phyloP scores from a whole-genome alignment of 2,888 invertebrate species.

The Heliconius ismenius region DNA sequence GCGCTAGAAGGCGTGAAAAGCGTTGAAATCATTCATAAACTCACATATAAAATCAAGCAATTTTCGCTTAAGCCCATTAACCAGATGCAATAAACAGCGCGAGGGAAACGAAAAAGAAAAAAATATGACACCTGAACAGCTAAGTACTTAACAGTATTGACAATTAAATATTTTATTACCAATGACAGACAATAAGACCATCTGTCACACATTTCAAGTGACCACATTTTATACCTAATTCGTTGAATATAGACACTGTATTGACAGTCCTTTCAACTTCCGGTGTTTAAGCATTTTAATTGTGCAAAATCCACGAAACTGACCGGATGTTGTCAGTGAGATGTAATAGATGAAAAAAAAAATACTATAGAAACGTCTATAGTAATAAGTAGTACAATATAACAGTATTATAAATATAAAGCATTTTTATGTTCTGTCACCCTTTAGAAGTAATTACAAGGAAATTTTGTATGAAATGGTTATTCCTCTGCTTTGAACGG shows the following conservation, averaged over 20 bases:
- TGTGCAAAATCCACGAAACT: constrained; percentile 55
- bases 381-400: constrained; percentile 7
- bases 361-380: not conserved
- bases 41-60: no score
- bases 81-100: not conserved
- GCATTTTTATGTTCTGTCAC: constrained; percentile 13
- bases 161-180: constrained; percentile 14
- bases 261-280: constrained; percentile 49
- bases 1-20: no score
- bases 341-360: not conserved
- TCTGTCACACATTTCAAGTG: constrained; percentile 24
- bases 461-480: not conserved
- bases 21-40: no score
- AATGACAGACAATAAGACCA: constrained; percentile 26
- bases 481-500: not conserved
- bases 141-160: constrained; percentile 17
- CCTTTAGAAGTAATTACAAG: constrained; percentile 16
- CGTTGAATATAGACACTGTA: constrained; percentile 33
- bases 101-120: not conserved
- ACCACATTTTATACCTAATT: constrained; percentile 41
- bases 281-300: constrained; percentile 48
- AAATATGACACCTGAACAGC: constrained; percentile 6
- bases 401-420: constrained; percentile 4
- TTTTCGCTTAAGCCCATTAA: not conserved
- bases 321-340: constrained; percentile 50